Conservation (phyloP, 2,888 invertebrate genomes). For the Orthonychiurus folsomi region DNA sequence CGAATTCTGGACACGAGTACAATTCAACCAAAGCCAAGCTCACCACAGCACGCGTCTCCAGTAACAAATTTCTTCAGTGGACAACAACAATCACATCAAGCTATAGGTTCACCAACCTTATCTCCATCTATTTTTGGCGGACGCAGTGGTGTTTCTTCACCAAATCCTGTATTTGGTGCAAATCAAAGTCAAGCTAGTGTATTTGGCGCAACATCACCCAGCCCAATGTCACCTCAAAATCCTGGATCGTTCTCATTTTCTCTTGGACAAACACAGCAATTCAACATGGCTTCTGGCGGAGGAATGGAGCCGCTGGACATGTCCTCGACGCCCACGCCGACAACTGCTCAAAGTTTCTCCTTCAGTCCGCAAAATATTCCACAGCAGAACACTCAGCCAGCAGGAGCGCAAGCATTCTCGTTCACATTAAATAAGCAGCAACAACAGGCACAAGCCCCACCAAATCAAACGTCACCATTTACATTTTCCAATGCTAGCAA, state of each 20-base stretch:
- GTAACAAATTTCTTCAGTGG: background rate
- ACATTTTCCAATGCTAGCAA: background rate
- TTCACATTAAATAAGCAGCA: background rate
- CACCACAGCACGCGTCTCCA: no score
- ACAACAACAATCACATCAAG: background rate
- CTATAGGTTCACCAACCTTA: no score
- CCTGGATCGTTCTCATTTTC: background rate
- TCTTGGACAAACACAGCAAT: slow-evolving; percentile 1
- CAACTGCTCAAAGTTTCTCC: background rate
- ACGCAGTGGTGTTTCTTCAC: background rate
- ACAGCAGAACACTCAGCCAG: no score
- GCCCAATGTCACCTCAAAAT: no score
- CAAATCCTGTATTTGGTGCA: background rate
- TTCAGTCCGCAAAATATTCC: background rate
- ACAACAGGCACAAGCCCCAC: background rate
- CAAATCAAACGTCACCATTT: no score
- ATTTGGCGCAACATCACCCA: background rate
- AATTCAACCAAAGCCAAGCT: no score
- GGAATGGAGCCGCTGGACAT: background rate
- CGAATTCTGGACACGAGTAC: no score
- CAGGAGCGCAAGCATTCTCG: background rate
- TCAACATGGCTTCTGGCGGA: background rate
- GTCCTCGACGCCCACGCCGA: background rate
- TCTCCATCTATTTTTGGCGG: background rate
- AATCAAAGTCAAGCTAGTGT: background rate